Conservation (phyloP, 23 tunicate species). For the Aplidium turbinatum region DNA sequence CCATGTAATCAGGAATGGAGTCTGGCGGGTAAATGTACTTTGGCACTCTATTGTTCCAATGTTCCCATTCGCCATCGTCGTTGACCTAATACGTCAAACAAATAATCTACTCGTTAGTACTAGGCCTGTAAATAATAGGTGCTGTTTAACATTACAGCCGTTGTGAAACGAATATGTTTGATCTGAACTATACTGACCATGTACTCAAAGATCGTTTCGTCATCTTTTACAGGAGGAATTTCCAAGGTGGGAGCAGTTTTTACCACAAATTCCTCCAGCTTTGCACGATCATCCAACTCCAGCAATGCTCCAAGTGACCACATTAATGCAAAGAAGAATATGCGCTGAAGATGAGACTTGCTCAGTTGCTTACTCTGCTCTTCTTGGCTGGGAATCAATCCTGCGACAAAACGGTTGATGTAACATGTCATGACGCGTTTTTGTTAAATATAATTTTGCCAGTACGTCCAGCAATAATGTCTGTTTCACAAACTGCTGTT, state of each 20-base stretch:
- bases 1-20: slow-evolving; percentile 90
- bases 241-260: slow-evolving; percentile 45
- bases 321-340: slow-evolving; percentile 96
- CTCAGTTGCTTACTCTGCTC: slow-evolving; percentile 65
- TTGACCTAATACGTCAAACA: slow-evolving; percentile 80
- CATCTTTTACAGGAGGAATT: slow-evolving; percentile 81
- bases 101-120: no score
- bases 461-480: no score
- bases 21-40: slow-evolving; percentile 92
- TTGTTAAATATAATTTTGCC: no score
- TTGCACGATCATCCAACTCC: slow-evolving; percentile 96
- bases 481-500: no score
- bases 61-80: slow-evolving; percentile 95
- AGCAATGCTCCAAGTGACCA: slow-evolving; percentile 96
- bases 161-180: no score
- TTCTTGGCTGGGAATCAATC: slow-evolving; percentile 88
- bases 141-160: no score
- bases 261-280: slow-evolving; percentile 82
- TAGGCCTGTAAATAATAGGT: no score
- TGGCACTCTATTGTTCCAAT: slow-evolving; percentile 87
- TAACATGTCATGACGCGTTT: no score
- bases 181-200: slow-evolving; percentile 48
- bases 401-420: no score
- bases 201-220: slow-evolving; percentile 97
- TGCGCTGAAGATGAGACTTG: slow-evolving; percentile 57